Base-by-base conservation (phyloP, 2,797 vertebrate genomes). In the Echiichthys vipera region DNA sequence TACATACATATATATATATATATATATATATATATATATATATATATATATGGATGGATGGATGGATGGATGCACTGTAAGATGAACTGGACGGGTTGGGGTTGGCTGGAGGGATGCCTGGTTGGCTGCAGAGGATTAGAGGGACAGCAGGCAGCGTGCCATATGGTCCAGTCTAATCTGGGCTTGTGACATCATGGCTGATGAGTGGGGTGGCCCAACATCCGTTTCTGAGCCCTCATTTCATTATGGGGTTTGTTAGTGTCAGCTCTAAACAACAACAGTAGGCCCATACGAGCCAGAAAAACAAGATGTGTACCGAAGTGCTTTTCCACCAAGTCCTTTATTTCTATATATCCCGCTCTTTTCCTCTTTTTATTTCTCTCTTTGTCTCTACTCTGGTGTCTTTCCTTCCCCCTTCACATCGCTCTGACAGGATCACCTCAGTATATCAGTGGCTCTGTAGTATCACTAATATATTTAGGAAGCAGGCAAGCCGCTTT, bases 151-250 rank as follows among this genome's bases (percentile, higher is more conserved):
- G 89, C 92, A 90, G 85, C 7, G 55, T 83, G 89, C 92, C 93
- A 94, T 93, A 93, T 93, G 94, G 93, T 82, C 85, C 66, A 58
- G 84, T 91, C 89, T 94, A 94, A 95, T 94, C 92, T 92, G 87
- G 87, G 78, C 20, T 80, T 84, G 87, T 95, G 94, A 94, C 94
- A 93, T 95, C 93, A 94, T 81, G 30, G 73, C 66, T 66, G 79
- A 78, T 78, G 79, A 81, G 77, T 42, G 30, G 86, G 85, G 86
- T 92, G 88, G 84, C 74, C 91, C 88, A 66, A 74, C 85, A 71
- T 87, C 79, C 46, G 5, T 59, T 78, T 76, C 67, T 6, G 3
- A 89, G 62, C 42, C 71, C 27, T 86, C 69, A 67, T 82, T 88
- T 85, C 65, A 84, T 88, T 85, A 78, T 9, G 32, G 54, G 57